phyloP scores from a whole-genome alignment of 35 echinoderm and acorn worm genomes.

The Lytechinus variegatus region DNA sequence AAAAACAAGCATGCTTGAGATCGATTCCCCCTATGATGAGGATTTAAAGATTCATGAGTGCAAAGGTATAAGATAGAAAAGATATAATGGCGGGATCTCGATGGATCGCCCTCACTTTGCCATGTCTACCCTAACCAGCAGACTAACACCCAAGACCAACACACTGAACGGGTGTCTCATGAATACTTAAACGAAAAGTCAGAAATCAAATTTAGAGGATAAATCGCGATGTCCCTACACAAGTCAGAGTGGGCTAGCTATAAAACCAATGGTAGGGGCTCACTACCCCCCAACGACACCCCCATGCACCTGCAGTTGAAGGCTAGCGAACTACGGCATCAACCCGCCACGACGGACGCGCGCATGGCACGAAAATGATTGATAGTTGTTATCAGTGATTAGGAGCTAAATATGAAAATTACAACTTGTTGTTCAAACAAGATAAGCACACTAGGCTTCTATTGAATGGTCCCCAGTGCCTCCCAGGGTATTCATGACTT shows the following conservation, averaged over 20 bases:
- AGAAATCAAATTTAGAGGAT: slow-evolving; percentile 38
- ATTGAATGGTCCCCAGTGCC: slow-evolving; percentile 17
- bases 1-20: not conserved
- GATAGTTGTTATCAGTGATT: slow-evolving; percentile 42
- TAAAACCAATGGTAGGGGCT: not conserved
- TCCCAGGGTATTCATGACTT: slow-evolving; percentile 30
- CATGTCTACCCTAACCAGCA: not conserved
- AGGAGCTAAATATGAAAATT: slow-evolving; percentile 40
- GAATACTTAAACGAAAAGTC: slow-evolving; percentile 36
- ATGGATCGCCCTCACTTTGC: not conserved
- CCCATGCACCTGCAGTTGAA: slow-evolving; percentile 28
- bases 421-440: slow-evolving; percentile 38
- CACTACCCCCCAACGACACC: not conserved
- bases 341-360: slow-evolving; percentile 2
- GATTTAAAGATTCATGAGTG: not conserved
- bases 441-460: slow-evolving; percentile 20
- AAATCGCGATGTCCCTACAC: not conserved
- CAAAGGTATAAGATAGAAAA: not conserved
- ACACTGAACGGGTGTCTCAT: slow-evolving; percentile 39
- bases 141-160: slow-evolving; percentile 42
- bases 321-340: slow-evolving; percentile 6
- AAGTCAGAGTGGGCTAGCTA: not conserved
- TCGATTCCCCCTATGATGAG: slow-evolving; percentile 33
- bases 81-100: not conserved
- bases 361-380: slow-evolving; percentile 43